A percentile compares a stretch with the other conserved stretches of the same genome.
phyloP scores from a whole-genome alignment of 2,113 vertebrate species.

The Felis chaus region DNA sequence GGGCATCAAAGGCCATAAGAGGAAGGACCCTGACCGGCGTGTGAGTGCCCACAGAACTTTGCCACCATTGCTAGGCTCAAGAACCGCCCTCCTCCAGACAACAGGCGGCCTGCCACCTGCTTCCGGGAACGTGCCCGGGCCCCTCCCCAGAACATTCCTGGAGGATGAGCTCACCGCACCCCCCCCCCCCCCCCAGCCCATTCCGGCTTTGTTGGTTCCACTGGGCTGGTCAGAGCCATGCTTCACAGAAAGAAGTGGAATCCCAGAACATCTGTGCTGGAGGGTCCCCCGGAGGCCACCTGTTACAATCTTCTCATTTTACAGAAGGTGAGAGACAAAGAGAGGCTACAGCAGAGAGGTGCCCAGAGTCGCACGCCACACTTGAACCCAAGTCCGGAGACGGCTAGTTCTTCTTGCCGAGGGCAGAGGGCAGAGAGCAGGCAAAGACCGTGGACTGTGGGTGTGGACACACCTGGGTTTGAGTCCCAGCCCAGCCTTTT shows the following conservation, averaged over 20 bases:
- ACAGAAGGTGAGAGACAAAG: background rate
- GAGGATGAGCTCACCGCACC: background rate
- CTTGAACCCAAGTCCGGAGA: accelerated
- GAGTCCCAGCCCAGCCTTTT: background rate
- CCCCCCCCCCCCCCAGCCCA: background rate
- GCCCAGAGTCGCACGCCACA: background rate
- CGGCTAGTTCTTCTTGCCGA: background rate
- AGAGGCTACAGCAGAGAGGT: background rate
- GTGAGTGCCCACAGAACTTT: background rate
- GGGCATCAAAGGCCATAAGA: background rate
- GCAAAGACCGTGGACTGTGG: background rate
- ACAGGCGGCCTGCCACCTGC: background rate
- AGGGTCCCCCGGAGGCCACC: background rate
- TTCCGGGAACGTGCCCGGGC: background rate
- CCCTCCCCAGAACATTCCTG: no score
- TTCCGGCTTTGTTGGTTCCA: background rate
- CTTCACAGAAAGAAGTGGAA: background rate
- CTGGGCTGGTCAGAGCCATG: background rate
- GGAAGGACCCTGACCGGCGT: background rate
- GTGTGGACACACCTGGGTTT: background rate
- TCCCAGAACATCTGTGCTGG: background rate
- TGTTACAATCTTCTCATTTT: background rate
- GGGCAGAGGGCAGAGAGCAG: accelerated
- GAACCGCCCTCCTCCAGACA: background rate
- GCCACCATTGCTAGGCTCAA: background rate